Evolutionary conservation across 2,113 vertebrate species (phyloP).

Genomic region (Anolis sagrei): DNA sequence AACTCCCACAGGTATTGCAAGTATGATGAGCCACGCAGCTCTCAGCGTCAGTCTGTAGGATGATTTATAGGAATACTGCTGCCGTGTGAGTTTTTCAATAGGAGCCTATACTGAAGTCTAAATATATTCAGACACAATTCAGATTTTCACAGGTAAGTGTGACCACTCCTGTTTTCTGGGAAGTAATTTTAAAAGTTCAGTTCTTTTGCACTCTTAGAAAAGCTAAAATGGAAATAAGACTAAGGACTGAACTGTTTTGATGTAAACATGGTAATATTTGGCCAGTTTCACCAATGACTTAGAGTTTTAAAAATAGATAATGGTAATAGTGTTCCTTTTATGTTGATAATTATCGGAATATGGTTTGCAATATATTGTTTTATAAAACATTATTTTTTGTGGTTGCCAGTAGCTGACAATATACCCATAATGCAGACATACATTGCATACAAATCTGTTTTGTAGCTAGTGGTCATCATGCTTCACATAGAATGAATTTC

Average conservation of each 20-base stretch:
- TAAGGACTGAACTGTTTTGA: not conserved
- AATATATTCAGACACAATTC: not conserved
- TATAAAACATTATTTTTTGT: not conserved
- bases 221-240: not conserved
- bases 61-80: slow-evolving; percentile 4
- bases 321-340: not conserved
- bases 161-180: not conserved
- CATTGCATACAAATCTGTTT: not conserved
- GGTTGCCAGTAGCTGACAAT: not conserved
- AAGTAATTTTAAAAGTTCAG: not conserved
- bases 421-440: not conserved
- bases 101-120: not conserved
- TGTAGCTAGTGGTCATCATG: not conserved
- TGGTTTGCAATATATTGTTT: not conserved
- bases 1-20: slow-evolving; percentile 44
- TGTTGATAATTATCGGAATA: not conserved
- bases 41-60: not conserved
- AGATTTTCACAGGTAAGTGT: not conserved
- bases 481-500: not conserved
- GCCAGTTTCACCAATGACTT: not conserved
- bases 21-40: slow-evolving; percentile 22
- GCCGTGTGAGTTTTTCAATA: not conserved
- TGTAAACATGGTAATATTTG: not conserved
- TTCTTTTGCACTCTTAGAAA: slow-evolving; percentile 22
- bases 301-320: not conserved